These are phyloP conservation scores for Parnassius smintheus DNA, from an alignment of 2,888 invertebrate genomes.

Conservation along the genomic window DNA sequence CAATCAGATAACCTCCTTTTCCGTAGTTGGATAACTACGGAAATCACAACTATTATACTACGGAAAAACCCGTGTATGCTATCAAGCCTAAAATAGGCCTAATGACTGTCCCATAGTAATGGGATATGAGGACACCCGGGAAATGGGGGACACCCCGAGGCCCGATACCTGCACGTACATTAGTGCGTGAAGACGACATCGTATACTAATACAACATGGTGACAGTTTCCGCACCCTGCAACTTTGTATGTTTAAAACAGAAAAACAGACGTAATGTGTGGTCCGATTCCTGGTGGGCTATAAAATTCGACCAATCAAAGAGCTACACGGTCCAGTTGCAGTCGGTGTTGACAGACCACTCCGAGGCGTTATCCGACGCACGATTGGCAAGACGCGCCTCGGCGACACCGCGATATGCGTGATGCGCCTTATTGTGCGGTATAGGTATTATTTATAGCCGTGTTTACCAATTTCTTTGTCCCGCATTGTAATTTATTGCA, in stretches of 20 bases:
- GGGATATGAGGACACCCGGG: too few relatives aligned
- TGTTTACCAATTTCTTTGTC: constrained; percentile 1
- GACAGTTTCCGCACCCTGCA: too few relatives aligned
- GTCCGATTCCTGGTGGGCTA: constrained; percentile 34
- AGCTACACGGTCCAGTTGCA: constrained; percentile 41
- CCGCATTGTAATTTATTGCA: neutral
- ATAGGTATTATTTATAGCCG: neutral
- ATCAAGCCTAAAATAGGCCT: too few relatives aligned
- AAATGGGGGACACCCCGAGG: too few relatives aligned
- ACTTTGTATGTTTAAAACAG: neutral
- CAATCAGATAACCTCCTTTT: too few relatives aligned
- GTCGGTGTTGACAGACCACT: constrained; percentile 34
- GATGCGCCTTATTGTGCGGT: neutral
- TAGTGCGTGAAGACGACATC: too few relatives aligned
- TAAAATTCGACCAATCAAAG: constrained; percentile 49
- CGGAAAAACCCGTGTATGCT: too few relatives aligned
- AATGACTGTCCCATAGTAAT: too few relatives aligned
- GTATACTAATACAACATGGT: too few relatives aligned
- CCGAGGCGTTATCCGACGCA: constrained; percentile 45
- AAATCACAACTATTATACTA: too few relatives aligned
- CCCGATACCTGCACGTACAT: too few relatives aligned
- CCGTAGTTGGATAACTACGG: too few relatives aligned
- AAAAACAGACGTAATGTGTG: constrained; percentile 35
- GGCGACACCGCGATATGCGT: constrained; percentile 10
- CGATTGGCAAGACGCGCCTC: constrained; percentile 43